Evolutionary conservation across 1,140 invertebrate species (phyloP), one percentile per base, ranked within the genome.

Genomic region (Dreissena polymorpha): DNA sequence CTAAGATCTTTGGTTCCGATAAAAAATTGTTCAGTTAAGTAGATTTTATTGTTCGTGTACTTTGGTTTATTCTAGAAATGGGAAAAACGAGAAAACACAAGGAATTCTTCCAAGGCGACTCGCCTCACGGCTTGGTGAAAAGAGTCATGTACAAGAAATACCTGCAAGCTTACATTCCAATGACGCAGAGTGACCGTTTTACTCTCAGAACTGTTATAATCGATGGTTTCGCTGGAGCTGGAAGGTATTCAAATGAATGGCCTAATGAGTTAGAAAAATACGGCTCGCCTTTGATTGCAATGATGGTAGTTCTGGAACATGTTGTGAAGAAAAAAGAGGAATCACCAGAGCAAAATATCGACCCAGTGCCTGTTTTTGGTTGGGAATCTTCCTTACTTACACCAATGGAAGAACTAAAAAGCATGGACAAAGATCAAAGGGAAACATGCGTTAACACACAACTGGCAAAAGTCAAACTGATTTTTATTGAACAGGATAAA

Each of bases 101-200:
- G 18, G 14, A 39, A 16, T 74, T 55, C 68, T 57, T 76, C 68
- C 13, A 67, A 63, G 10, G 71, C 51, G 39, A 76, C 70, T 16
- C 73, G 23, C 13, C 68, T 49, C 65, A 70, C 27, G 27, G 75
- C 55, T 50, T 69, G 63, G 13, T 84, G 29, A 27, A 51, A 53
- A 39, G 74, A 63, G 6, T 67, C 18, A 27, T 84, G 67, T 63
- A 60, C 51, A 74, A 77, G 23, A 50, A 84, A 55, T 74, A 84
- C 72, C 6, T 74, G n/a, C 53, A 84, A 50, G 82, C 82, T 14
- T 76, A 57, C n/a, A 77, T 70, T 18, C 25, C 55, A 2, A 39
- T 18, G 8, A 57, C 25, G 0, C 67, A 64, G 53, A 27, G 10
- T 12, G 70, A 64, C 16, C 21, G 51, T 1, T 27, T 49, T 29